phyloP scores from a whole-genome alignment of 1,140 invertebrate species.

The Zaprionus lachaisei region DNA sequence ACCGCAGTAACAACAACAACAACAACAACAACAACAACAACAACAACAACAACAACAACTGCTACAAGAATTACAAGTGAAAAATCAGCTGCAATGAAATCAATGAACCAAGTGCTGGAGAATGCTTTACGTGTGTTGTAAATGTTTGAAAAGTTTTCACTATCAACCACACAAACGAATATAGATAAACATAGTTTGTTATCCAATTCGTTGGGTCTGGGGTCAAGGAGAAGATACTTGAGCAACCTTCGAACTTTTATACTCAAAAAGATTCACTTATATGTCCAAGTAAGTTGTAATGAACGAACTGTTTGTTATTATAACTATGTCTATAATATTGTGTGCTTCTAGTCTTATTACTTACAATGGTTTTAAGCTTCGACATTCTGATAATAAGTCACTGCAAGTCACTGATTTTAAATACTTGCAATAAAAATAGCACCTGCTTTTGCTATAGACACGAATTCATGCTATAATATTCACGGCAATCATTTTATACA shows the following conservation, averaged over 20 bases:
- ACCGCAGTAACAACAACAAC: background rate
- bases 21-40: background rate
- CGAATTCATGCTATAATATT: too few species aligned
- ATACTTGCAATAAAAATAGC: too few species aligned
- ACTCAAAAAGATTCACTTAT: background rate
- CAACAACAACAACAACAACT: background rate
- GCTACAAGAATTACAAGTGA: background rate
- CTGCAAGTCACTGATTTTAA: too few species aligned
- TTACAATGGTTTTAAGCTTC: too few species aligned
- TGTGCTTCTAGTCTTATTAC: too few species aligned
- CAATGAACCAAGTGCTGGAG: conserved; percentile 1
- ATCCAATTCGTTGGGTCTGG: background rate
- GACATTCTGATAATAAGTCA: too few species aligned
- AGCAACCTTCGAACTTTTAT: background rate
- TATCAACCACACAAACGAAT: background rate
- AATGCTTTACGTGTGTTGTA: conserved; percentile 3
- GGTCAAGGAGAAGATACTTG: background rate
- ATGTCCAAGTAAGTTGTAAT: too few species aligned
- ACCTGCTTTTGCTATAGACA: too few species aligned
- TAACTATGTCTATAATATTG: too few species aligned
- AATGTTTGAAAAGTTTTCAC: background rate
- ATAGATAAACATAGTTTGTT: background rate
- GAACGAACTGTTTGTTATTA: too few species aligned
- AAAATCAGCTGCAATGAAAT: conserved; percentile 6
- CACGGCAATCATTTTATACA: too few species aligned